A percentile compares a stretch with the other conserved stretches of the same genome.
Conservation (phyloP, 1,140 invertebrate species). For the Papilio glaucus region DNA sequence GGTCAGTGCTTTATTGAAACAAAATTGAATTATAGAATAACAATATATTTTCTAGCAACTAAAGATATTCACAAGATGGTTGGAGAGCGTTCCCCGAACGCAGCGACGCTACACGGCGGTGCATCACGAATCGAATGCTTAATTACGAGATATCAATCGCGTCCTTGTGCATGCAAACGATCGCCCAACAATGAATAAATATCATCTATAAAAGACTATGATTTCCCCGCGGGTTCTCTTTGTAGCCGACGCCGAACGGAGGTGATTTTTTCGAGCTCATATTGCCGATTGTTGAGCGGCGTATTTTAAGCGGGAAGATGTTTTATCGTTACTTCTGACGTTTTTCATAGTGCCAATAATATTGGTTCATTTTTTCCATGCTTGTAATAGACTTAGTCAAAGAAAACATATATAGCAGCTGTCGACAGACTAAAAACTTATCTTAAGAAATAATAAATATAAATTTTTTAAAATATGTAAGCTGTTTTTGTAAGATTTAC, state of each 20-base stretch:
- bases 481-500: no score
- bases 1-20: not conserved
- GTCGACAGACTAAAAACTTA: no score
- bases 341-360: no score
- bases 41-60: conserved; percentile 10
- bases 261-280: no score
- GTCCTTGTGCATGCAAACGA: conserved; percentile 27
- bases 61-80: conserved; percentile 18
- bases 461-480: no score
- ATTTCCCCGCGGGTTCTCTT: conserved; percentile 25
- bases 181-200: conserved; percentile 26
- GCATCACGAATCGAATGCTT: conserved; percentile 25
- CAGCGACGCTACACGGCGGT: not conserved
- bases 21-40: not conserved
- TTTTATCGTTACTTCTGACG: no score
- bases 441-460: no score
- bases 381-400: no score
- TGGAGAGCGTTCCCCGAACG: not conserved
- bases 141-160: conserved; percentile 32
- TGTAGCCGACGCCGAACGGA: not conserved
- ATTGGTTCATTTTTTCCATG: no score
- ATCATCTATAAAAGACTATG: conserved; percentile 30
- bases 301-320: no score
- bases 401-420: no score
- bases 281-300: no score